Evolutionary conservation across 53 echinoderm and acorn worm species (phyloP), one percentile per base, ranked within the genome.

Genomic region (Astropecten irregularis): DNA sequence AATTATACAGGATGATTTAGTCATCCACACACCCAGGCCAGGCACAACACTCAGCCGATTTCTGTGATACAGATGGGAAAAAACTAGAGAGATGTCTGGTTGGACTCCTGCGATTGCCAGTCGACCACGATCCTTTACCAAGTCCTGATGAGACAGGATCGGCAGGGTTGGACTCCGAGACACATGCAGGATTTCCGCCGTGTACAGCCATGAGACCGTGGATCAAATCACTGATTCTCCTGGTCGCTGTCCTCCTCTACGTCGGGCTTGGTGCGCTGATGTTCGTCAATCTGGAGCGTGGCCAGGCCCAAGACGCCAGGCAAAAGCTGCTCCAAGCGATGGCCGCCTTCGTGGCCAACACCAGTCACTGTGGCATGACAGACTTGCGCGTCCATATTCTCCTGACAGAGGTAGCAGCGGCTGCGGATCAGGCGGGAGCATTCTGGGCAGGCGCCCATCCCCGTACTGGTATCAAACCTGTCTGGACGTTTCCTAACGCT

Each of bases 401-500:
- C 20, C 4, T 73, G 22, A 23, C 16, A 36, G 25, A 55, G 1
- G 11, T 16, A 9, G 54, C 10, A 22, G 13, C 4, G 25, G 2
- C 5, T 31, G 55, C 73, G 2, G 2, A 36, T 0, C 37, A 37
- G 11, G 33, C 19, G 1, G 73, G 73, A 9, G 73, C 49, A 18
- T 54, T 73, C 5, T 20, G 25, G 37, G 13, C 25, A 3, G 25
- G 54, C 21, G 55, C 14, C 0, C 53, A 73, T 4, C 56, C 56
- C 10, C 21, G 27, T 2, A 36, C 6, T 0, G 73, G 73, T 2
- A 4, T 73, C 13, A n/a, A 36, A 21, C n/a, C 48, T 0, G 55
- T 52, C 8, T 73, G 73, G 73, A 34, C 55, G 10, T 3, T 73
- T n/a, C 3, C 54, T 1, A 53, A 73, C 21, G 73, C 73, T 2